Percentiles rank a stretch among this genome's conserved stretches.
phyloP scores from a whole-genome alignment of 2,888 invertebrate species.

The Leptarthrus brevirostris region DNA sequence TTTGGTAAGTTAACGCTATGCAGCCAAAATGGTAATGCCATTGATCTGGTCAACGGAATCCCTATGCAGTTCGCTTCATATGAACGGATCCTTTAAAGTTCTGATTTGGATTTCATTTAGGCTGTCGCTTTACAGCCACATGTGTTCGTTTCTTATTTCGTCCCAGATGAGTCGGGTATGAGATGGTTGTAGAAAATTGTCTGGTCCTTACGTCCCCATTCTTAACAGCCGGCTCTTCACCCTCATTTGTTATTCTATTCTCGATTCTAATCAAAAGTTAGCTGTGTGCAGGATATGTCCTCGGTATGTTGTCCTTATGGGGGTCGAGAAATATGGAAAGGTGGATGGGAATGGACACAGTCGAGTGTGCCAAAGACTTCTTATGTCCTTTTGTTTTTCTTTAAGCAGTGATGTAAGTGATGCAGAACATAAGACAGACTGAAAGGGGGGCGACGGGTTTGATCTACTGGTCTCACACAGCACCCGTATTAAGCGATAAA shows the following conservation, averaged over 20 bases:
- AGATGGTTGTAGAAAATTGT: neutral
- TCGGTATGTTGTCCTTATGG: slow-evolving; percentile 41
- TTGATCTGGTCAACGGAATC: slow-evolving; percentile 17
- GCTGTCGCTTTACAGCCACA: neutral
- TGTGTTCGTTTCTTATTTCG: neutral
- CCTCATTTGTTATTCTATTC: slow-evolving; percentile 64
- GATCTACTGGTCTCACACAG: slow-evolving; percentile 17
- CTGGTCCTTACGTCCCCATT: slow-evolving; percentile 31
- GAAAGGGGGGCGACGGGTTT: neutral
- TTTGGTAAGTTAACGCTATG: too few relatives aligned
- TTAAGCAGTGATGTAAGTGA: slow-evolving; percentile 19
- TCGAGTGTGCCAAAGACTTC: slow-evolving; percentile 45
- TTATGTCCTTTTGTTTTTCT: slow-evolving; percentile 39
- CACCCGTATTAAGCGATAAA: slow-evolving; percentile 47
- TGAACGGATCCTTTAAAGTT: slow-evolving; percentile 1
- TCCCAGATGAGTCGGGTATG: neutral
- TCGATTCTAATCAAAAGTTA: slow-evolving; percentile 65
- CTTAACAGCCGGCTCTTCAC: slow-evolving; percentile 9
- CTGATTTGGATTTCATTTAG: slow-evolving; percentile 35
- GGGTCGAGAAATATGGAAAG: neutral
- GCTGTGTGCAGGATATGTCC: slow-evolving; percentile 45
- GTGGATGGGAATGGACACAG: slow-evolving; percentile 19
- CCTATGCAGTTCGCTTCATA: neutral
- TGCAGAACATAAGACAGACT: neutral
- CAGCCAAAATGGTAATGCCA: too few relatives aligned